These are phyloP conservation scores for Acyrthosiphon pisum DNA, from an alignment of 1,140 invertebrate species.

Conservation along the genomic window DNA sequence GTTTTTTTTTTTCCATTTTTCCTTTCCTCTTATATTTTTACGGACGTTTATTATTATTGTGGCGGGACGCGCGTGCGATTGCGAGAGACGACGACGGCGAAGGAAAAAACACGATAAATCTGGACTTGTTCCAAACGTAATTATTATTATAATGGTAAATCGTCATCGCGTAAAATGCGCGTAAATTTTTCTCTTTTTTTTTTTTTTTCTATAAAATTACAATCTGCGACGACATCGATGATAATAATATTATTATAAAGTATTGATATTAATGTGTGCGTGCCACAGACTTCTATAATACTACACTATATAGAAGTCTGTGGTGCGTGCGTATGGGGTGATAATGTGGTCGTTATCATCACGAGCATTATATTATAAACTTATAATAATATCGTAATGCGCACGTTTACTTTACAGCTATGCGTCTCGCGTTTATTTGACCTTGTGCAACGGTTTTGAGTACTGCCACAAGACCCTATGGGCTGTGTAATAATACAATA, in stretches of 20 bases:
- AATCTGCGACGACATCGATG: not conserved
- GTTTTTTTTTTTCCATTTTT: not conserved
- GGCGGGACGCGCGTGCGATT: not conserved
- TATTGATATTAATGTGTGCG: not conserved
- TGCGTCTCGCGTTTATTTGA: not conserved
- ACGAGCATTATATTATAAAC: too few relatives aligned
- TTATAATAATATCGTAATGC: not conserved
- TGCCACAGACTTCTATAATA: too few relatives aligned
- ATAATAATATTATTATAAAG: not conserved
- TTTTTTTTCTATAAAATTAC: not conserved
- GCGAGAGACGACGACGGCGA: not conserved
- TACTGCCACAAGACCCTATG: too few relatives aligned
- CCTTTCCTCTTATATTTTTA: not conserved
- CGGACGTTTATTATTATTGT: conserved; percentile 1
- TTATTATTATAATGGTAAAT: conserved; percentile 15
- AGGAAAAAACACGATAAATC: not conserved
- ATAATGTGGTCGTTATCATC: not conserved
- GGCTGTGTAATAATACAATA: not conserved
- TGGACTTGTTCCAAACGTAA: conserved; percentile 8
- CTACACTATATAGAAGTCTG: too few relatives aligned
- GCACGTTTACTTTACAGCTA: not conserved
- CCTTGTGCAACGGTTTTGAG: not conserved
- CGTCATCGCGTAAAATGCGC: not conserved
- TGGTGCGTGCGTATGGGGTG: too few relatives aligned
- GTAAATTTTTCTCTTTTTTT: not conserved